Evolutionary conservation across 1,140 invertebrate species (phyloP).

Genomic region (Bathynomus jamesi): DNA sequence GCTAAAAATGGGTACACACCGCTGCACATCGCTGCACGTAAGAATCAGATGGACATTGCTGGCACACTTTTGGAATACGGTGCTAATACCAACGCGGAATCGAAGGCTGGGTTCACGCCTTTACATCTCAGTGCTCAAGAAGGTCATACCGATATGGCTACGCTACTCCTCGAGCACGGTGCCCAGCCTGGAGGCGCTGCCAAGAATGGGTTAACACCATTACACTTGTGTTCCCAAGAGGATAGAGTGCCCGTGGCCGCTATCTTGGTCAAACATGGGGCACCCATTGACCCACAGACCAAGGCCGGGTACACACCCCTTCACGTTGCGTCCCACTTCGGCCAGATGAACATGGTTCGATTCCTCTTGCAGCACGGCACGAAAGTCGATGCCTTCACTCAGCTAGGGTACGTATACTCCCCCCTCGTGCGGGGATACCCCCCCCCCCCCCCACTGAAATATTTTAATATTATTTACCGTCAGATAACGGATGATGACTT

Average conservation of each 20-base stretch:
- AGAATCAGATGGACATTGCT: conserved; percentile 95
- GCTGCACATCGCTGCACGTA: conserved; percentile 94
- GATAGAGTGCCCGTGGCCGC: conserved; percentile 89
- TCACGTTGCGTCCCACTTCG: conserved; percentile 97
- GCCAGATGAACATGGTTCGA: conserved; percentile 93
- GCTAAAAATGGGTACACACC: conserved; percentile 99
- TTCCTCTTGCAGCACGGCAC: conserved; percentile 76
- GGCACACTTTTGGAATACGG: conserved; percentile 89
- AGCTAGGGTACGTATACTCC: conserved; percentile 28
- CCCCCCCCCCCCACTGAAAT: no score
- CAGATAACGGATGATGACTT: no score
- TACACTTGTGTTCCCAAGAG: conserved; percentile 86
- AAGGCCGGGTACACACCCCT: conserved; percentile 92
- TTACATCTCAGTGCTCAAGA: conserved; percentile 48
- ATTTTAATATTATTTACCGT: no score
- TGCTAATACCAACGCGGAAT: conserved; percentile 89
- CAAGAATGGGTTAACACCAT: conserved; percentile 78
- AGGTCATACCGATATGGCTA: conserved; percentile 92
- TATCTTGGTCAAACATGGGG: conserved; percentile 78
- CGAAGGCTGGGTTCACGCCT: conserved; percentile 60
- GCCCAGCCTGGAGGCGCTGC: conserved; percentile 60
- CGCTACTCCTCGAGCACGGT: conserved; percentile 82
- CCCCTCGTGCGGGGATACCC: no score
- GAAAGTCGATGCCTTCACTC: conserved; percentile 57
- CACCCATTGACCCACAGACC: conserved; percentile 50